These are phyloP conservation scores for Eurytoma californica DNA, from an alignment of 2,888 invertebrate species.

Conservation along the genomic window DNA sequence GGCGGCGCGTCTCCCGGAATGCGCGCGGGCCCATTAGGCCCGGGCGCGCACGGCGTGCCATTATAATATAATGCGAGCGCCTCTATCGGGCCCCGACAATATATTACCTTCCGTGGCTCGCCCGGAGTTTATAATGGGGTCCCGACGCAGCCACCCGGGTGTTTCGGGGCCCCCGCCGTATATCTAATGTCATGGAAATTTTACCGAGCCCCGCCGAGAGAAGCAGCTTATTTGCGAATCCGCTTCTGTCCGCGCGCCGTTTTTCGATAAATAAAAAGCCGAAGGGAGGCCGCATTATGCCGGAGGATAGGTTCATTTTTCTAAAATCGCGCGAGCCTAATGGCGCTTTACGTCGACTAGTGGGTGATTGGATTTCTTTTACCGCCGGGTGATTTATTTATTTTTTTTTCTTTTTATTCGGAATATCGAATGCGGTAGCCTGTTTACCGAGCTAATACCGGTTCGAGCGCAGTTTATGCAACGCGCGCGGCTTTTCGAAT, in stretches of 20 bases:
- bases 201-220: constrained; percentile 31
- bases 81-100: constrained; percentile 63
- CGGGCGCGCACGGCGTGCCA: constrained; percentile 56
- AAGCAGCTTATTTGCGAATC: constrained; percentile 50
- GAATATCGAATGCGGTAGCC: constrained; percentile 27
- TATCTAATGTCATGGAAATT: constrained; percentile 65
- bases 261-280: constrained; percentile 49
- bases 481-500: not conserved
- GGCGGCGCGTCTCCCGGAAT: constrained; percentile 57
- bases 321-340: constrained; percentile 52
- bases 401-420: not conserved
- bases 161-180: constrained; percentile 31
- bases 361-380: constrained; percentile 1
- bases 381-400: not conserved
- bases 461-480: not conserved
- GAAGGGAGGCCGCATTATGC: constrained; percentile 28
- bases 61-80: constrained; percentile 66
- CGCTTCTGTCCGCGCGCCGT: not conserved
- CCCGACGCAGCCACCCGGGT: constrained; percentile 38
- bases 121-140: constrained; percentile 58
- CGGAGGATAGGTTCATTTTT: constrained; percentile 48
- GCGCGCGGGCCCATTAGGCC: constrained; percentile 66
- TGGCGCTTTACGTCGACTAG: constrained; percentile 46
- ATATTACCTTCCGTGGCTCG: constrained; percentile 63
- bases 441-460: not conserved